Conservation (phyloP, 2,113 vertebrate genomes). For the Lepisosteus osseus region DNA sequence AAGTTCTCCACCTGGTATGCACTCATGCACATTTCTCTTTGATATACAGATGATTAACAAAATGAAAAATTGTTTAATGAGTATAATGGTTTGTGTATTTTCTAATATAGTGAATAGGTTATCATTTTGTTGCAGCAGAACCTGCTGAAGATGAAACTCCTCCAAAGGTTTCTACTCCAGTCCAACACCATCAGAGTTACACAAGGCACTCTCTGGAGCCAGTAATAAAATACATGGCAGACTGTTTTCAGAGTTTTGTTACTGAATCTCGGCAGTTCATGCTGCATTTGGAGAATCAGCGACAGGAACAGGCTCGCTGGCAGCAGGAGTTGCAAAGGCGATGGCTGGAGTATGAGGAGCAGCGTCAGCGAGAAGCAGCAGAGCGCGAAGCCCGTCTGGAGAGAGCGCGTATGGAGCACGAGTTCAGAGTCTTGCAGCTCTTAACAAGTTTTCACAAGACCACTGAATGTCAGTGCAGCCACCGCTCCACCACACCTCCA, state of each 20-base stretch:
- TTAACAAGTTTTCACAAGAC: slow-evolving; percentile 31
- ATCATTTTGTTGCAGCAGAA: slow-evolving; percentile 19
- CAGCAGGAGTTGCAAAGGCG: slow-evolving; percentile 47
- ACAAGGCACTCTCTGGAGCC: slow-evolving; percentile 28
- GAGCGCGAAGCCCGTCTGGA: slow-evolving; percentile 52
- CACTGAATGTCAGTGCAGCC: background rate
- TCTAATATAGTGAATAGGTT: too few species aligned
- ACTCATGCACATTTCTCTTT: too few species aligned
- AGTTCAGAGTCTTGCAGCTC: slow-evolving; percentile 51
- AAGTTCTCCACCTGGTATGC: too few species aligned
- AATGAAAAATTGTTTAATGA: too few species aligned
- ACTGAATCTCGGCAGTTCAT: slow-evolving; percentile 41
- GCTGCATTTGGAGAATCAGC: slow-evolving; percentile 46
- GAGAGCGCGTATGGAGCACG: slow-evolving; percentile 54
- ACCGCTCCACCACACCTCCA: background rate
- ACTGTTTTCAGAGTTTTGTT: slow-evolving; percentile 44
- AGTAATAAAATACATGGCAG: slow-evolving; percentile 31
- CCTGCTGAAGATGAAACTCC: slow-evolving; percentile 24
- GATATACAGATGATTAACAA: too few species aligned
- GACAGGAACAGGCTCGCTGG: slow-evolving; percentile 43
- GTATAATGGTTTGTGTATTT: too few species aligned
- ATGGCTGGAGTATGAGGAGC: slow-evolving; percentile 48
- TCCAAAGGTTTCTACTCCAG: background rate
- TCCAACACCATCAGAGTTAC: slow-evolving; percentile 9
- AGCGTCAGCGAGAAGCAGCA: slow-evolving; percentile 41